Conservation (phyloP, 2,797 vertebrate species). For the Lepidocolaptes lacrymiger region DNA sequence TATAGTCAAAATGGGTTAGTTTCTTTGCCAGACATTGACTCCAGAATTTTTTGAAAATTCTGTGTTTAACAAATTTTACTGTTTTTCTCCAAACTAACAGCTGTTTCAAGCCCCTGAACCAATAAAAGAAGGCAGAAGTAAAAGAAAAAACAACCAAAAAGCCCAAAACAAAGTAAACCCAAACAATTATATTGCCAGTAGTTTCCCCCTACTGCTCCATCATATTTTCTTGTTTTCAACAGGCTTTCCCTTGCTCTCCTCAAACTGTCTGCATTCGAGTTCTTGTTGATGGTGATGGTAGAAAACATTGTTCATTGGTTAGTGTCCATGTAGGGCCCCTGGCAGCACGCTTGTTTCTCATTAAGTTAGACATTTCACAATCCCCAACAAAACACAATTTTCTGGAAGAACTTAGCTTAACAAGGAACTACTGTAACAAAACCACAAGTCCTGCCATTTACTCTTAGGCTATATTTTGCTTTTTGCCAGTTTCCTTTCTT, state of each 20-base stretch:
- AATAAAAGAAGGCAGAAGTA: background rate
- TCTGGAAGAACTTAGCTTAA: slow-evolving; percentile 51
- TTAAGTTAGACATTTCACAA: slow-evolving; percentile 56
- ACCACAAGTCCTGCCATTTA: slow-evolving; percentile 48
- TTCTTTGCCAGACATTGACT: background rate
- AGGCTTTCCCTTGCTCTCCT: background rate
- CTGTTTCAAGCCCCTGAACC: background rate
- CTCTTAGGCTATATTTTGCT: slow-evolving; percentile 49
- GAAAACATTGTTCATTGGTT: background rate
- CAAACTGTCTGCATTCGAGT: background rate
- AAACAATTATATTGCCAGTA: background rate
- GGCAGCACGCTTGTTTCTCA: slow-evolving; percentile 42
- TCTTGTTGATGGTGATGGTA: background rate
- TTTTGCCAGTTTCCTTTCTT: slow-evolving; percentile 44
- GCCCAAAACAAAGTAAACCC: background rate
- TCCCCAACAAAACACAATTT: slow-evolving; percentile 48
- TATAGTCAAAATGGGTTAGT: background rate
- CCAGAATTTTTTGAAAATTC: background rate
- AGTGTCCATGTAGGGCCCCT: background rate
- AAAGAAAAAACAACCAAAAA: background rate
- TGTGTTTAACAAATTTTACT: background rate
- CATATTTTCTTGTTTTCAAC: background rate
- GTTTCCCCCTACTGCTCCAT: background rate
- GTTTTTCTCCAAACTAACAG: background rate
- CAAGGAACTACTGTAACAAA: slow-evolving; percentile 66